These are phyloP conservation scores for Heterocephalus glaber DNA, from an alignment of 2,113 vertebrate species.

Conservation along the genomic window DNA sequence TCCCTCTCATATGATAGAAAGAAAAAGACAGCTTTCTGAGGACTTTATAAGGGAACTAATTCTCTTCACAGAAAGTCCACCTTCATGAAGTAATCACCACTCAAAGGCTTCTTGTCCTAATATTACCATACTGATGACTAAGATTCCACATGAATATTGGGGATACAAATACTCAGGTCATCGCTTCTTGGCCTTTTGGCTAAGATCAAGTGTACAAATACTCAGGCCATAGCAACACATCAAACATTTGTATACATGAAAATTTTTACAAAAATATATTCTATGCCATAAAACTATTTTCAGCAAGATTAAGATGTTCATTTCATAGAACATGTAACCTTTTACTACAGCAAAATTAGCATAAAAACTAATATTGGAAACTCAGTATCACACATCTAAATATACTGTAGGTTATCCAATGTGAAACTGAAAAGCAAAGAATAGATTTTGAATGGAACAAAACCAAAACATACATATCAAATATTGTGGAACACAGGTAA, in stretches of 20 bases:
- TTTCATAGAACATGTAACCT: neutral
- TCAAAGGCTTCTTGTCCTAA: neutral
- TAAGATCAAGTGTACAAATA: too few species aligned
- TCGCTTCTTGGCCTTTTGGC: too few species aligned
- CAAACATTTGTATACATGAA: neutral
- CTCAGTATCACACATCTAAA: neutral
- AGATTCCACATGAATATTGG: neutral
- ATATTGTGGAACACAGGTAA: neutral
- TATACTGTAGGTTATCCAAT: neutral
- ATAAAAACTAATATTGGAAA: neutral
- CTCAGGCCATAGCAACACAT: neutral
- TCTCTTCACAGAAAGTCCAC: too few species aligned
- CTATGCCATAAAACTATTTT: neutral
- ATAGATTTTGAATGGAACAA: neutral
- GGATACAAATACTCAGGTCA: too few species aligned
- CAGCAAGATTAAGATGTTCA: neutral
- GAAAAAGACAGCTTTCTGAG: too few species aligned
- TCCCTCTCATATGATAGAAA: neutral
- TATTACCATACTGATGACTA: too few species aligned
- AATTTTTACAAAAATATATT: neutral
- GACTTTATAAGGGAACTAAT: neutral
- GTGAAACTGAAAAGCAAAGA: neutral
- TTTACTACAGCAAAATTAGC: neutral
- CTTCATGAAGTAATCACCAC: neutral
- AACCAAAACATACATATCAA: neutral